Base-by-base conservation (phyloP, 1,140 invertebrate genomes). In the Drosophila yakuba region DNA sequence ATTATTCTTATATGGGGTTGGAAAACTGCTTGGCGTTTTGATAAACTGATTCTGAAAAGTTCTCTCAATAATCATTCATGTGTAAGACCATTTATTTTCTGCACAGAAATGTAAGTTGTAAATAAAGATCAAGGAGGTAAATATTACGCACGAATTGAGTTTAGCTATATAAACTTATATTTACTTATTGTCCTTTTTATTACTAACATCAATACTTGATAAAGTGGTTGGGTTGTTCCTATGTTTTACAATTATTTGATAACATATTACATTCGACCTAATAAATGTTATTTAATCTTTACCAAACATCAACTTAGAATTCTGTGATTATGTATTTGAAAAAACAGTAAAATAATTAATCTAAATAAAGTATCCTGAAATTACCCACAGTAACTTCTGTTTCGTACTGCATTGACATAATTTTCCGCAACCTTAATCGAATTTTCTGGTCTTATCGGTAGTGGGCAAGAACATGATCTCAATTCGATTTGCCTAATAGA, bases 401-500 rank as follows among this genome's bases (percentile, higher is more conserved):
- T 35, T 36, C 28, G 15, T 12, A 5, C 36, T 36, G 8, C 28
- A 36, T 39, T 54, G 36, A 39, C 17, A 28, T 14, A 23, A 58
- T 72, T 58, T 72, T 50, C 56, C 71, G 68, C 71, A 74, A 73
- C 48, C 50, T 55, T n/a, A 74, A 74, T 74, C 58, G 41, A 74
- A 62, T 74, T 74, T 62, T 60, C 47, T 41, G 55, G 67, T 25
- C 23, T 47, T 60, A 60, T 73, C 68, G 23, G 35, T 32, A 20
- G 59, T 36, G 43, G 45, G 39, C 48, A 20, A 20, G 20, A 62
- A 52, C 45, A 60, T 51, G 54, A 67, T 76, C 55, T 67, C 36
- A 51, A 77, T 77, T 81, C 55, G 74, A 72, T 72, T 71, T 58
- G 66, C 64, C 52, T 69, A 71, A 71, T 71, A 39, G 52, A 57